phyloP scores from a whole-genome alignment of 2,113 vertebrate genomes.

The Platycercus adscitus region DNA sequence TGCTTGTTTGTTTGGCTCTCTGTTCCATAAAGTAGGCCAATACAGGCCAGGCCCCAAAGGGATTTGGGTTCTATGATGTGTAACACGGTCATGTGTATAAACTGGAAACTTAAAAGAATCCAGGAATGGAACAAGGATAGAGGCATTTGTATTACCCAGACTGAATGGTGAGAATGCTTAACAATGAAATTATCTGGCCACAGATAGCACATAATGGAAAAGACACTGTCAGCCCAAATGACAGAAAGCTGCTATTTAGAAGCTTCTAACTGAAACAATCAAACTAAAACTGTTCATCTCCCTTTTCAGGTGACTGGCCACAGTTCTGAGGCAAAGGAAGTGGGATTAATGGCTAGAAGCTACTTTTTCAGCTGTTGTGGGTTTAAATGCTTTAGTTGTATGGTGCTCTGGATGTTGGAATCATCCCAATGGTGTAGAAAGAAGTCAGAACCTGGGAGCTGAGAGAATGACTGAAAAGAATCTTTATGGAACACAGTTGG shows the following conservation, averaged over 20 bases:
- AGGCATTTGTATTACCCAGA: not conserved
- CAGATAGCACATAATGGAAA: not conserved
- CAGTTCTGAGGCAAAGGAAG: not conserved
- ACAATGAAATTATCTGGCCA: not conserved
- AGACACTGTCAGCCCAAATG: not conserved
- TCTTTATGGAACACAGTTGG: not conserved
- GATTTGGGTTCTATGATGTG: not conserved
- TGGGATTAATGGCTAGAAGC: not conserved
- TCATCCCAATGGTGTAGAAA: not conserved
- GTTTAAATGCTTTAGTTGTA: not conserved
- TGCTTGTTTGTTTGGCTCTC: not conserved
- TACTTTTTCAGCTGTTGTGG: not conserved
- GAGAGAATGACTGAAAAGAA: not conserved
- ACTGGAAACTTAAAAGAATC: not conserved
- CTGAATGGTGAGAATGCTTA: not conserved
- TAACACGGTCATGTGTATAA: not conserved
- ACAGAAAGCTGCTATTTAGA: not conserved
- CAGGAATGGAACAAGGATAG: not conserved
- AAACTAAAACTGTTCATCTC: not conserved
- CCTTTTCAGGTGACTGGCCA: accelerated
- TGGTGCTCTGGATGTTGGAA: not conserved
- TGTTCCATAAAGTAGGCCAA: not conserved
- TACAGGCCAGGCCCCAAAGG: not conserved
- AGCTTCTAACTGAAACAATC: not conserved
- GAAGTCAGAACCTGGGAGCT: not conserved